Conservation (phyloP, 2,888 invertebrate species). For the Hirtodrosophila confusa region DNA sequence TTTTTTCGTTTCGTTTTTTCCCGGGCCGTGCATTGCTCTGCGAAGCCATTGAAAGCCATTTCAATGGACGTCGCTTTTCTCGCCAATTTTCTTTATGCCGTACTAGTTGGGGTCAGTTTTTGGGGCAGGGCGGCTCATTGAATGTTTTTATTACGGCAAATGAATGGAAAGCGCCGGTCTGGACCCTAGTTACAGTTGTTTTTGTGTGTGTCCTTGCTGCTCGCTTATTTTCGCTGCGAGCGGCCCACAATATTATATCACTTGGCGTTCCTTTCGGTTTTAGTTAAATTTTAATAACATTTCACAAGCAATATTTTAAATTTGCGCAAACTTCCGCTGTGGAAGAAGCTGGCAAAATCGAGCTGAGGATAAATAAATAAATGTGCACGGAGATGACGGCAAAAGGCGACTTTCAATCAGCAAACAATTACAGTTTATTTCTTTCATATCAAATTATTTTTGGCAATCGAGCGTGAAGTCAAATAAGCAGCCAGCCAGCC, state of each 20-base stretch:
- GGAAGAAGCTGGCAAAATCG: slow-evolving; percentile 20
- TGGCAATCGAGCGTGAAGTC: slow-evolving; percentile 78
- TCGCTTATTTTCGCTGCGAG: slow-evolving; percentile 47
- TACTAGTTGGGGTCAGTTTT: slow-evolving; percentile 49
- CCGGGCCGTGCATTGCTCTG: slow-evolving; percentile 36
- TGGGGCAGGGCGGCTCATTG: slow-evolving; percentile 57
- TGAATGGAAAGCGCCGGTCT: slow-evolving; percentile 56
- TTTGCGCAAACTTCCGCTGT: slow-evolving; percentile 23
- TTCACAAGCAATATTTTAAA: slow-evolving; percentile 37
- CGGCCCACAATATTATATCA: slow-evolving; percentile 63
- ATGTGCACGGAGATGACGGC: slow-evolving; percentile 20
- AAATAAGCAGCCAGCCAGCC: slow-evolving; percentile 62
- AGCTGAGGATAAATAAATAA: slow-evolving; percentile 30
- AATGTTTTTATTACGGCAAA: slow-evolving; percentile 76
- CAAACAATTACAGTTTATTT: slow-evolving; percentile 79
- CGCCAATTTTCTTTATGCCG: slow-evolving; percentile 77
- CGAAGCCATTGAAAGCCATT: slow-evolving; percentile 70
- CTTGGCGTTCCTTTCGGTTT: slow-evolving; percentile 45
- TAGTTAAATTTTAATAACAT: slow-evolving; percentile 61
- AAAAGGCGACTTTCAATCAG: slow-evolving; percentile 76
- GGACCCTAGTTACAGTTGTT: slow-evolving; percentile 48
- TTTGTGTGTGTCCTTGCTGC: slow-evolving; percentile 26
- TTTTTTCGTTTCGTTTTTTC: slow-evolving; percentile 48
- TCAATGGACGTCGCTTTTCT: slow-evolving; percentile 77
- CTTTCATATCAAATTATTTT: slow-evolving; percentile 80